A percentile compares a stretch with the other conserved stretches of the same genome.
These are phyloP conservation scores for Daphoenositta chrysoptera DNA, from an alignment of 2,113 vertebrate species.

Conservation along the genomic window DNA sequence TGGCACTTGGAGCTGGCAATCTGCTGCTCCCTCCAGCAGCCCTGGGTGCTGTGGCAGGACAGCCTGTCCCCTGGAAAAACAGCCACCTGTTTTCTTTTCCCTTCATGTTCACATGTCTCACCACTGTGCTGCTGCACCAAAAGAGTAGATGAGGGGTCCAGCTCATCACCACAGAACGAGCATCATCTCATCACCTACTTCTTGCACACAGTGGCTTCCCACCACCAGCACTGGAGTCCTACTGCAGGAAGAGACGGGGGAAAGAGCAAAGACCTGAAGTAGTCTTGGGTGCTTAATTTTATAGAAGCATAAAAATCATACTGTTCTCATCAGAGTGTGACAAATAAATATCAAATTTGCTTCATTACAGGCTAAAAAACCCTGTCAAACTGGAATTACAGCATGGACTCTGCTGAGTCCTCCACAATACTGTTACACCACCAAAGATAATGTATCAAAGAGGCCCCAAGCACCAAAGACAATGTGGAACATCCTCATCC, in stretches of 20 bases:
- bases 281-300: background rate
- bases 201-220: background rate
- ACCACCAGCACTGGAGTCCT: background rate
- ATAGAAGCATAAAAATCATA: background rate
- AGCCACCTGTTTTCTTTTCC: background rate
- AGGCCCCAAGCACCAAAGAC: background rate
- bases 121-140: background rate
- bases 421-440: background rate
- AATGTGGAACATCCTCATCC: background rate
- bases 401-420: background rate
- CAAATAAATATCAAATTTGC: background rate
- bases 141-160: background rate
- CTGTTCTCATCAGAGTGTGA: background rate
- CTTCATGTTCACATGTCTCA: background rate
- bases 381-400: background rate
- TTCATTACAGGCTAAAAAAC: background rate
- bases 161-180: background rate
- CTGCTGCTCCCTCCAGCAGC: background rate
- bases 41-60: background rate
- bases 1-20: background rate
- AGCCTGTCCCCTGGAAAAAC: background rate
- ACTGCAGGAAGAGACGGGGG: background rate
- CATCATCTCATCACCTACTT: background rate
- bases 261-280: background rate
- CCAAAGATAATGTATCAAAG: background rate